phyloP scores from a whole-genome alignment of 2,797 vertebrate genomes.

The Myripristis murdjan region DNA sequence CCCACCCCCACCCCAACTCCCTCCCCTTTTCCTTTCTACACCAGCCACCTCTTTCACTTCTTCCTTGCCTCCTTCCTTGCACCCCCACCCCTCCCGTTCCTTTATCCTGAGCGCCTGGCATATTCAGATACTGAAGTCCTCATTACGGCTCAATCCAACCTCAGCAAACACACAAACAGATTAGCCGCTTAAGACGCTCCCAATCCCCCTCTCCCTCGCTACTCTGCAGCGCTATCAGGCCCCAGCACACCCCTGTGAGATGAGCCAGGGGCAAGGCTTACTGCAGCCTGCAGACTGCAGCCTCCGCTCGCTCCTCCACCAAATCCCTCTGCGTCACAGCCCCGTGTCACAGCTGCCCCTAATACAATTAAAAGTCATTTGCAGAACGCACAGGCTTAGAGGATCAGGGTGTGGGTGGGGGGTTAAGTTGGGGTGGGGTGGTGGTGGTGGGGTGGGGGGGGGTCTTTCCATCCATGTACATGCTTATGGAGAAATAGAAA shows the following conservation, averaged over 20 bases:
- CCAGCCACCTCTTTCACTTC: conserved; percentile 71
- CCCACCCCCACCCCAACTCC: conserved; percentile 59
- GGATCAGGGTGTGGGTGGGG: conserved; percentile 78
- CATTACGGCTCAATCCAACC: conserved; percentile 92
- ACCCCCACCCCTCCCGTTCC: conserved; percentile 53
- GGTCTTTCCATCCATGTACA: conserved; percentile 37
- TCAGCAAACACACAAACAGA: conserved; percentile 92
- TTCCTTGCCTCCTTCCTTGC: conserved; percentile 68
- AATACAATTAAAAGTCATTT: conserved; percentile 93
- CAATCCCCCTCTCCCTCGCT: conserved; percentile 87
- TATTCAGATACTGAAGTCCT: conserved; percentile 92
- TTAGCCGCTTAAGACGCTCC: conserved; percentile 83
- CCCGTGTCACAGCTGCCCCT: conserved; percentile 88
- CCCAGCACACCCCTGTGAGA: conserved; percentile 88
- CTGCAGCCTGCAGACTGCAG: conserved; percentile 73
- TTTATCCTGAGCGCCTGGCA: conserved; percentile 89
- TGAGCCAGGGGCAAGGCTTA: conserved; percentile 89
- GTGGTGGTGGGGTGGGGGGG: neutral
- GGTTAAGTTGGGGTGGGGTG: conserved; percentile 61
- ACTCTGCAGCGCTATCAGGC: conserved; percentile 87
- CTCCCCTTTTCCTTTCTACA: conserved; percentile 59
- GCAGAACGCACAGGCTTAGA: conserved; percentile 84
- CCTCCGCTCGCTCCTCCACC: conserved; percentile 79
- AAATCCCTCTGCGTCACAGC: conserved; percentile 84
- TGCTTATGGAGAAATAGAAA: neutral